Evolutionary conservation across 1,140 invertebrate genomes (phyloP), one percentile per base, ranked within the genome.

Genomic region (Psix sp.): DNA sequence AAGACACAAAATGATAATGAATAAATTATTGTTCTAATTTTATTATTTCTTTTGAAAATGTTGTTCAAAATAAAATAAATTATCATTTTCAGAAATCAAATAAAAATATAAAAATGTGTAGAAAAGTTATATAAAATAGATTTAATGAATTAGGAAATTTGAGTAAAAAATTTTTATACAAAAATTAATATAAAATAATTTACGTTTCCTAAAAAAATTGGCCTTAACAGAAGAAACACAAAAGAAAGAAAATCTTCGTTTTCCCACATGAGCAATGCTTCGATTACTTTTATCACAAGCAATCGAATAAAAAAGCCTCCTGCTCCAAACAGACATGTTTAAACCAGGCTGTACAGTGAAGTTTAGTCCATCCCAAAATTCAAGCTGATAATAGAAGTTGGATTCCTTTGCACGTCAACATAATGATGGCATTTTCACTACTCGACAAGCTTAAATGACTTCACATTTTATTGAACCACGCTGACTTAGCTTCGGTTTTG

Each of bases 381-480:
- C 66, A 89, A 85, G 5, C 83, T 85, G 67, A 86, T 90, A 17
- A 91, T 52, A 33, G 77, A 79, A n/a, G 89, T 80, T 14, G 90
- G 90, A 81, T 90, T 89, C 7, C 80, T 81, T 5, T 89, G 83
- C 6, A 89, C 81, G 10, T 90, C 82, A 59, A 89, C 45, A 86
- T 84, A 5, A 90, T 82, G 11, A 88, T 77, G n/a, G 85, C 86
- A 6, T 80, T 82, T 14, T 91, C 89, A 45, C 82, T 79, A 14
- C 90, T 68, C 0, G 91, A 90, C 13, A 92, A 66, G 2, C 79
- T 85, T 89, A 90, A 91, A 60, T 87, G 88, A 43, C 84, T 86
- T 62, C 90, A 86, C 59, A 90, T 76, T 72, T 91, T 90, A n/a
- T 86, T 88, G 77, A 91, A 91, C 65, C 84, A 83, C 13, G 79